Evolutionary conservation across 1,140 invertebrate genomes (phyloP).

Genomic region (Acromyrmex echinatior): DNA sequence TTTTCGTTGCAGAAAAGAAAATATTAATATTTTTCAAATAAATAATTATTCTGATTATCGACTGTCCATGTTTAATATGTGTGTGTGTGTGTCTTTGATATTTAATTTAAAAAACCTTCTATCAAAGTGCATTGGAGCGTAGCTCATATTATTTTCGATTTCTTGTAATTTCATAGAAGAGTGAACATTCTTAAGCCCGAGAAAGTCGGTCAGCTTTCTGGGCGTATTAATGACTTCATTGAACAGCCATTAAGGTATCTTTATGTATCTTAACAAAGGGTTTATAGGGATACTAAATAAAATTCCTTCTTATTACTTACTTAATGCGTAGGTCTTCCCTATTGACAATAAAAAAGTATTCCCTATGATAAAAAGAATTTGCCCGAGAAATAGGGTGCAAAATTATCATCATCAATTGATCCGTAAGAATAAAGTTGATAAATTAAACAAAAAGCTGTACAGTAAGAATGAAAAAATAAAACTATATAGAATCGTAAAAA

Average conservation of each 20-base stretch:
- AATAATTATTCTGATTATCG: not conserved
- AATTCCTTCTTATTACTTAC: conserved; percentile 45
- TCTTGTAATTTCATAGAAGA: conserved; percentile 4
- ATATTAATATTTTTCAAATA: not conserved
- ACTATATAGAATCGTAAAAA: not conserved
- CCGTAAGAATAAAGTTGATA: not conserved
- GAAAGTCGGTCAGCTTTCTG: conserved; percentile 12
- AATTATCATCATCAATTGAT: not conserved
- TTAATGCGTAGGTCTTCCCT: not conserved
- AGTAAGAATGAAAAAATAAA: not conserved
- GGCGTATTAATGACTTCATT: conserved; percentile 51
- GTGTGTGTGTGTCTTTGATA: not conserved
- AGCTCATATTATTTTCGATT: conserved; percentile 5
- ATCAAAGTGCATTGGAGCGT: not conserved
- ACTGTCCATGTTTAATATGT: not conserved
- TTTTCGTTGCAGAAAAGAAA: not conserved
- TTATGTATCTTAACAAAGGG: not conserved
- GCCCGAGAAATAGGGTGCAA: not conserved
- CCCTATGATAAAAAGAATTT: not conserved
- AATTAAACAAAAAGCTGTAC: not conserved
- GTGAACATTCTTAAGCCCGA: conserved; percentile 14
- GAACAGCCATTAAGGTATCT: conserved; percentile 42
- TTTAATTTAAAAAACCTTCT: not conserved
- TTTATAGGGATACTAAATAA: conserved; percentile 35
- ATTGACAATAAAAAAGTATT: conserved; percentile 2